A percentile compares a stretch with the other conserved stretches of the same genome.
These are phyloP conservation scores for Cariama cristata DNA, from an alignment of 2,113 vertebrate genomes.

Conservation along the genomic window DNA sequence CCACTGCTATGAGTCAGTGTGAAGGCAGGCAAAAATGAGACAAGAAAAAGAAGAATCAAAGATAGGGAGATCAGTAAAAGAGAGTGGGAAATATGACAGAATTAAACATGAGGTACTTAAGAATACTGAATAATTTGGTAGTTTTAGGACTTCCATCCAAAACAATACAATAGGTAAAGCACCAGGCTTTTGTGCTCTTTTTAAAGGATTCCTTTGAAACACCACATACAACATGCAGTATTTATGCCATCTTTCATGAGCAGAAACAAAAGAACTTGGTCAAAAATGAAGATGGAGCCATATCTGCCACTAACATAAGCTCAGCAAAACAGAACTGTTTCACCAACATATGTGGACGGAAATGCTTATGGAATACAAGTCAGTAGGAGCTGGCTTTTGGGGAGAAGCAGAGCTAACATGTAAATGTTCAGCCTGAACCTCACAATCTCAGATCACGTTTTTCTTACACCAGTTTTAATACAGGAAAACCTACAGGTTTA, in stretches of 20 bases:
- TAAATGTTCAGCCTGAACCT: background rate
- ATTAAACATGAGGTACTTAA: background rate
- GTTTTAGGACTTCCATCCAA: background rate
- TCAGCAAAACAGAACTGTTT: background rate
- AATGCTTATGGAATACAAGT: background rate
- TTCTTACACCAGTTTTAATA: background rate
- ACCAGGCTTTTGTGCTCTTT: background rate
- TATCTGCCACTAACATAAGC: background rate
- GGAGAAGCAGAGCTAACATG: background rate
- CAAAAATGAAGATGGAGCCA: background rate
- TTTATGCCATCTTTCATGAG: background rate
- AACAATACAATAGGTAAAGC: background rate
- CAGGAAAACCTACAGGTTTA: background rate
- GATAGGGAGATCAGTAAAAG: background rate
- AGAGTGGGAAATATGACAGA: background rate
- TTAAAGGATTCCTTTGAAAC: background rate
- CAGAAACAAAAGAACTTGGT: background rate
- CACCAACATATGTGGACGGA: background rate
- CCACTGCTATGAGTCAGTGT: background rate
- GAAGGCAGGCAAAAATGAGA: background rate
- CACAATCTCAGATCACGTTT: background rate
- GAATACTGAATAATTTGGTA: background rate
- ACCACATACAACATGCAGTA: background rate
- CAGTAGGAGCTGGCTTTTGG: background rate
- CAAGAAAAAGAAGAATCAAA: background rate